Evolutionary conservation across 1,140 invertebrate genomes (phyloP).

Genomic region (Ostrea denselamellosa): DNA sequence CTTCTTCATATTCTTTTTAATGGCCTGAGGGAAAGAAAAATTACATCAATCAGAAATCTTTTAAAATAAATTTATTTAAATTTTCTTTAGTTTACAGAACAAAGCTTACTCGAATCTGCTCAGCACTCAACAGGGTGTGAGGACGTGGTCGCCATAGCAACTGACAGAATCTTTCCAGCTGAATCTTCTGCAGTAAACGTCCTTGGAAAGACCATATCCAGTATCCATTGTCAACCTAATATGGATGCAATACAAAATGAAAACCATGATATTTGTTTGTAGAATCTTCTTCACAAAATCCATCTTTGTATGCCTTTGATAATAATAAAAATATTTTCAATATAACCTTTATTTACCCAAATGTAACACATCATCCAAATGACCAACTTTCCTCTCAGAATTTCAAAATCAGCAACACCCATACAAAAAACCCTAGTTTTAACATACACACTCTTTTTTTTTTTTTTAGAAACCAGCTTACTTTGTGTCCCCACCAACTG

Average conservation of each 20-base stretch:
- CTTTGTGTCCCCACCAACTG: conserved; percentile 97
- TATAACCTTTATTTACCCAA: too few species aligned
- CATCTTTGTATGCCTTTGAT: too few species aligned
- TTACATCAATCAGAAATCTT: neutral
- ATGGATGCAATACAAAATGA: neutral
- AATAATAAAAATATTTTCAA: too few species aligned
- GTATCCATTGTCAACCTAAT: conserved; percentile 93
- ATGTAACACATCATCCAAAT: too few species aligned
- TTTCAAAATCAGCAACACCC: too few species aligned
- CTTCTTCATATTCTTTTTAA: conserved; percentile 99
- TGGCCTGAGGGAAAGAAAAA: conserved; percentile 86
- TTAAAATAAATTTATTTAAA: neutral
- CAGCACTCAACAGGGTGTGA: conserved; percentile 88
- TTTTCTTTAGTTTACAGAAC: conserved; percentile 82
- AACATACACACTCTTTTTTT: neutral
- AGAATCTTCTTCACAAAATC: too few species aligned
- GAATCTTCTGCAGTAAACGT: conserved; percentile 88
- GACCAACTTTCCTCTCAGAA: too few species aligned
- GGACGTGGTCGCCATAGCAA: conserved; percentile 97
- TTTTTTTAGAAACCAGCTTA: conserved; percentile 60
- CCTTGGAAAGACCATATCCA: conserved; percentile 99
- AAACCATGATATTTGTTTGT: too few species aligned
- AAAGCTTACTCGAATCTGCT: conserved; percentile 82
- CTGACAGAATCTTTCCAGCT: conserved; percentile 95
- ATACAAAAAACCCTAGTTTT: too few species aligned